Percentiles rank a stretch among this genome's conserved stretches.
Evolutionary conservation across 2,888 invertebrate species (phyloP).

Genomic region (Aleiodes alternator): DNA sequence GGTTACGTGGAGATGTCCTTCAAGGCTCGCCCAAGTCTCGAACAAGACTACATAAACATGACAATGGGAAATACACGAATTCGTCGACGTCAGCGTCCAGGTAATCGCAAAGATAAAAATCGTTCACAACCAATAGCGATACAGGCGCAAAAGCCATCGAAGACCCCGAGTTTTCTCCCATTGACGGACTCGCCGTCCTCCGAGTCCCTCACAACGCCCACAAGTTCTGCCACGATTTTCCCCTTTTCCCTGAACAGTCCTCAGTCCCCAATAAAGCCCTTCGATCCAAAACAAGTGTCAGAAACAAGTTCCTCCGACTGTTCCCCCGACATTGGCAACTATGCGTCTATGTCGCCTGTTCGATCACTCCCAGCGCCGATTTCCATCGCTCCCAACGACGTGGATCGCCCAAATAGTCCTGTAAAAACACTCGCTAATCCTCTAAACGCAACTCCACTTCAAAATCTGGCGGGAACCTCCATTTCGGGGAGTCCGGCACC

Average conservation of each 20-base stretch:
- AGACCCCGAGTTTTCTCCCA: constrained; percentile 75
- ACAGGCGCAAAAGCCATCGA: constrained; percentile 72
- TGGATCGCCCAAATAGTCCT: constrained; percentile 19
- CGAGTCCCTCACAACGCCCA: constrained; percentile 76
- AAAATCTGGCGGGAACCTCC: not conserved
- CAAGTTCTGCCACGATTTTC: constrained; percentile 81
- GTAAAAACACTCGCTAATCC: constrained; percentile 37
- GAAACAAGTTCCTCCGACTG: constrained; percentile 43
- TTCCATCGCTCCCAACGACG: constrained; percentile 31
- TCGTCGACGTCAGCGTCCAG: constrained; percentile 54
- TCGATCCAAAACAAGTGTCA: constrained; percentile 58
- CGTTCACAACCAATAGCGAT: constrained; percentile 82
- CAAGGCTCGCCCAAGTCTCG: constrained; percentile 72
- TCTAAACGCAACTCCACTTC: not conserved
- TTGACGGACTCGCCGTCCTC: constrained; percentile 73
- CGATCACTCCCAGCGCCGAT: constrained; percentile 42
- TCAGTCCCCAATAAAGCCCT: constrained; percentile 79
- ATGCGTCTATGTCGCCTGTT: constrained; percentile 58
- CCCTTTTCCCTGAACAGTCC: constrained; percentile 83
- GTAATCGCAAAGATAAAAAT: constrained; percentile 73
- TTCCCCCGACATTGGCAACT: constrained; percentile 54
- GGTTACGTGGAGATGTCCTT: constrained; percentile 83
- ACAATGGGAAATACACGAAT: constrained; percentile 67
- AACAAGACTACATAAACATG: constrained; percentile 79
- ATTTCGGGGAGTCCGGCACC: not conserved